phyloP scores from a whole-genome alignment of 2,888 invertebrate species.

The Rotaria macrura region DNA sequence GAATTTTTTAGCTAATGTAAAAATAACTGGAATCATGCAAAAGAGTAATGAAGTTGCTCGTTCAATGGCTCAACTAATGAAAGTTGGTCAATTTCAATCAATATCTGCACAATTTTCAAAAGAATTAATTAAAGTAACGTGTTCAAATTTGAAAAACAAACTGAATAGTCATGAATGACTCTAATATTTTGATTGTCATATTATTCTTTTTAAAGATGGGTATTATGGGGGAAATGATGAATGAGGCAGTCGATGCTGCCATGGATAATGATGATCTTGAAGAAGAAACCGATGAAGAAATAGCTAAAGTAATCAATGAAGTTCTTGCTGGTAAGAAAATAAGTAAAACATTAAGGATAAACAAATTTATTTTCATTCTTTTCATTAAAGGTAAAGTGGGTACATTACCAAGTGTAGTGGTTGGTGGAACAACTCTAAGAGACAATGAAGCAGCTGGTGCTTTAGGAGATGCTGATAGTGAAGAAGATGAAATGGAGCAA shows the following conservation, averaged over 20 bases:
- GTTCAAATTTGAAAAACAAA: neutral
- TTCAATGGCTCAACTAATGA: slow-evolving; percentile 4
- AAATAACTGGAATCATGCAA: neutral
- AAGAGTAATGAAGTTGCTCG: slow-evolving; percentile 9
- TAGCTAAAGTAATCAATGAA: neutral
- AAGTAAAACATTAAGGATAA: neutral
- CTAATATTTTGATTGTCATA: neutral
- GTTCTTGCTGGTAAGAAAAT: neutral
- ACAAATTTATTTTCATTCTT: too few relatives aligned
- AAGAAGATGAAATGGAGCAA: neutral
- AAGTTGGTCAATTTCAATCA: neutral
- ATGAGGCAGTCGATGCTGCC: neutral
- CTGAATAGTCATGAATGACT: too few relatives aligned
- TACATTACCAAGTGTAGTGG: neutral
- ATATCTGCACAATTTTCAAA: neutral
- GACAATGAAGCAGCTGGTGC: neutral
- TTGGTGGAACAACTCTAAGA: neutral
- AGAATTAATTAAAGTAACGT: neutral
- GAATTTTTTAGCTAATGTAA: neutral
- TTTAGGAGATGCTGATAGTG: neutral
- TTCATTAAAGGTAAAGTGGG: neutral
- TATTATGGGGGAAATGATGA: slow-evolving; percentile 13
- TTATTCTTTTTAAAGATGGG: neutral
- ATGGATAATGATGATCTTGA: slow-evolving; percentile 15
- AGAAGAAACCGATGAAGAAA: slow-evolving; percentile 18